Evolutionary conservation across 2,113 vertebrate genomes (phyloP).

Genomic region (Chiloscyllium plagiosum): DNA sequence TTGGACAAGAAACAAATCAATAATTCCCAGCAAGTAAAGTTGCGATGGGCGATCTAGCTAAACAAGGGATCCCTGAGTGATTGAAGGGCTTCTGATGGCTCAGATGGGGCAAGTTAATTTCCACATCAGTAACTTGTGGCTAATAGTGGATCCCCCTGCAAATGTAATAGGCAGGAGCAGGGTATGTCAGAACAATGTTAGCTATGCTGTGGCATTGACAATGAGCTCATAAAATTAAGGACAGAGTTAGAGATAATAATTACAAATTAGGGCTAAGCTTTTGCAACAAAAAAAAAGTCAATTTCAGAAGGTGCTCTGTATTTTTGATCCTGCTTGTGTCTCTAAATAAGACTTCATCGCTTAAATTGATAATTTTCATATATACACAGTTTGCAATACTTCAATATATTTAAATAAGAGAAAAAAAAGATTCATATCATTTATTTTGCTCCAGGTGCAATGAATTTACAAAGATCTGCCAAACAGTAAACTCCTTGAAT

Average conservation of each 20-base stretch:
- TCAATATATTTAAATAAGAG: neutral
- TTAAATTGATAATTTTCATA: neutral
- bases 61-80: no score
- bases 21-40: neutral
- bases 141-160: neutral
- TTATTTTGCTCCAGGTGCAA: neutral
- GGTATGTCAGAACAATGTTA: neutral
- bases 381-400: neutral
- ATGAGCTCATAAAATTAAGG: neutral
- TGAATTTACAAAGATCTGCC: neutral
- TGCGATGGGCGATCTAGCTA: neutral
- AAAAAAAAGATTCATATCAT: neutral
- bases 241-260: neutral
- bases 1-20: neutral
- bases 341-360: neutral
- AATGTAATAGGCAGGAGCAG: neutral
- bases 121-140: neutral
- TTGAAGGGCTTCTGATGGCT: neutral
- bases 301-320: neutral
- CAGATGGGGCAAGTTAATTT: neutral
- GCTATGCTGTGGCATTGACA: neutral
- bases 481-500: neutral
- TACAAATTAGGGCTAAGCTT: neutral
- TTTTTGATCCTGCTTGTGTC: neutral
- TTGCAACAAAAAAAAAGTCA: neutral